Base-by-base conservation (phyloP, 1,140 invertebrate species). In the Drosophila kepulauana region DNA sequence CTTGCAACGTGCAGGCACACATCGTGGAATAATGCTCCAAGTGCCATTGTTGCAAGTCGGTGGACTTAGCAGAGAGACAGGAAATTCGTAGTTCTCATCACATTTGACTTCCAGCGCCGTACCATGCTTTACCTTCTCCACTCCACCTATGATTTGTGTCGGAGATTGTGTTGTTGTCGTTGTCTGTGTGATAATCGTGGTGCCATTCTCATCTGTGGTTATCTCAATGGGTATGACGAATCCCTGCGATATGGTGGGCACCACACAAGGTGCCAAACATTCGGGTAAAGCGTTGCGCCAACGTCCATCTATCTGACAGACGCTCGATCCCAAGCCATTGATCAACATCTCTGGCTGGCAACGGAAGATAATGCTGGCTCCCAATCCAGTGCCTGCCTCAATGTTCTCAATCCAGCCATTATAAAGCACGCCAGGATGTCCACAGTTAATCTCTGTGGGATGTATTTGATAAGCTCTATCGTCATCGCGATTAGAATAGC, bases 361-460 rank as follows among this genome's bases (percentile, higher is more conserved):
- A 15, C 98, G 95, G 93, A 98, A 99, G 82, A 98, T 98, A 64
- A 99, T 96, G 43, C 97, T 98, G 0, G 97, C 96, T 0, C 98
- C 98, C 20, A 98, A 94, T 0, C 96, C 97, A 5, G 98, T 98
- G 16, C 97, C 97, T 10, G 95, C 94, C 78, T 97, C 97, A 57
- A 97, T 97, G 81, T 98, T 98, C 93, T 99, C 98, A 64, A 99
- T 94, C 96, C 98, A 99, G 5, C 98, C 98, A 91, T 99, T 99
- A 94, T 97, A 97, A 1, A 99, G 94, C 16, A 95, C 94, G 3
- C 97, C 97, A 0, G 98, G 97, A 78, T 96, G 95, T 1, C 97
- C 97, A 92, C 98, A 99, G 93, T 99, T 97, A 82, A 99, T 99
- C 94, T 99, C 98, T 92, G 56, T 96, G 89, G 59, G 13, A 6